These are phyloP conservation scores for Tanypteryx hageni DNA, from an alignment of 2,888 invertebrate genomes.

Conservation along the genomic window DNA sequence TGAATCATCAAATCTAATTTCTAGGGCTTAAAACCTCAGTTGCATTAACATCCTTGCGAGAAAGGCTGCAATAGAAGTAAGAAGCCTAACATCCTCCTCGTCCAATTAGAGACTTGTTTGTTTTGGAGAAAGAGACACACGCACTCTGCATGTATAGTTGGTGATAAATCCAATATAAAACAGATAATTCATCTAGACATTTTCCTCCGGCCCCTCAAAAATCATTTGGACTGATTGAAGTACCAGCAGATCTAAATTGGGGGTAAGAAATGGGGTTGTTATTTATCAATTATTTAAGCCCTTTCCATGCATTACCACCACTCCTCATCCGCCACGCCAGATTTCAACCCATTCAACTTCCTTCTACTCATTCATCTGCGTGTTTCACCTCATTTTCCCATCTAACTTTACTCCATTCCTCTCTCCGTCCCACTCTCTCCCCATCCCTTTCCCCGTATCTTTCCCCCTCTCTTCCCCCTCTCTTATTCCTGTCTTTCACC, in stretches of 20 bases:
- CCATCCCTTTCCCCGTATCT: background rate
- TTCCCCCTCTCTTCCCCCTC: no score
- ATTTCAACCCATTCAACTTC: background rate
- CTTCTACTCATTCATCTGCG: background rate
- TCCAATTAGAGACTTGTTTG: no score
- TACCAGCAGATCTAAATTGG: background rate
- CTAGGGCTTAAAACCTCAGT: no score
- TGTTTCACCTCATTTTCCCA: no score
- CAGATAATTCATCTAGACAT: no score
- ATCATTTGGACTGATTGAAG: background rate
- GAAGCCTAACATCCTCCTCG: no score
- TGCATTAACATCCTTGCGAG: no score
- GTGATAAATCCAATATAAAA: background rate
- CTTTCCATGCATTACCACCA: constrained; percentile 1
- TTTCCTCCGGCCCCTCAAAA: background rate
- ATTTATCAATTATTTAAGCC: constrained; percentile 56
- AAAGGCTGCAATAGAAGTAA: no score
- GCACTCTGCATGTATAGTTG: background rate
- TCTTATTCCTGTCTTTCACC: no score
- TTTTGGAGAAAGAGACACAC: background rate
- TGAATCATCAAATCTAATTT: no score
- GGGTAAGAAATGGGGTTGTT: constrained; percentile 33
- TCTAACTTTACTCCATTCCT: background rate
- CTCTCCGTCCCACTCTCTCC: background rate
- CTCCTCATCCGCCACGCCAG: background rate